These are phyloP conservation scores for Tamandua tetradactyla DNA, from an alignment of 2,797 vertebrate genomes.

Conservation along the genomic window DNA sequence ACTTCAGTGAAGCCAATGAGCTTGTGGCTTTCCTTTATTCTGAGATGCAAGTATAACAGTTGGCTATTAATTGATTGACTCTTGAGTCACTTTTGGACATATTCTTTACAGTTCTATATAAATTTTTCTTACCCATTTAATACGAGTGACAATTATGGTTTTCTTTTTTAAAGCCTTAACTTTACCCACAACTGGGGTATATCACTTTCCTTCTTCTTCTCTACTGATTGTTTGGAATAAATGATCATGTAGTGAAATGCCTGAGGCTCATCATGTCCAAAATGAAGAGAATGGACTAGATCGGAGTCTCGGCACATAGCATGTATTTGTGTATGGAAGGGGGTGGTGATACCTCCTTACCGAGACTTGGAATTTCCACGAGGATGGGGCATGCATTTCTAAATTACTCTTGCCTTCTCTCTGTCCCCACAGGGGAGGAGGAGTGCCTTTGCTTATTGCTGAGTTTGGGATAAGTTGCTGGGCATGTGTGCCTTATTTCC, in stretches of 20 bases:
- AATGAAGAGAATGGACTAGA: neutral
- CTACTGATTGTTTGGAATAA: neutral
- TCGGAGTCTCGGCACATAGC: neutral
- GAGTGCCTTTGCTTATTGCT: neutral
- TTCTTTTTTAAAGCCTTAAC: conserved; percentile 8
- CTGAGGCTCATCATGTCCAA: neutral
- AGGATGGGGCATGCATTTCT: neutral
- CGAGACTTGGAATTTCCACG: neutral
- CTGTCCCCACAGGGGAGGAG: neutral
- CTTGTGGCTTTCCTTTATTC: neutral
- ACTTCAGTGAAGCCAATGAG: neutral
- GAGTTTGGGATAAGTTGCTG: neutral
- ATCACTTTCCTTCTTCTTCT: conserved; percentile 14
- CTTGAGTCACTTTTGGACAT: neutral
- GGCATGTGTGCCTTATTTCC: neutral
- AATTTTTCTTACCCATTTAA: neutral
- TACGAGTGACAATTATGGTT: neutral
- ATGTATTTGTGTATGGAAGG: neutral
- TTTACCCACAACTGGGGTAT: neutral
- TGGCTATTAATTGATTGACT: conserved; percentile 11
- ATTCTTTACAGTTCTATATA: neutral
- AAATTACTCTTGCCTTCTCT: neutral
- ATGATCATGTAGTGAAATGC: neutral
- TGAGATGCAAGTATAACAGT: neutral
- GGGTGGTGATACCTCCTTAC: neutral